phyloP scores from a whole-genome alignment of 2,797 vertebrate genomes.

The Cossypha heuglini region DNA sequence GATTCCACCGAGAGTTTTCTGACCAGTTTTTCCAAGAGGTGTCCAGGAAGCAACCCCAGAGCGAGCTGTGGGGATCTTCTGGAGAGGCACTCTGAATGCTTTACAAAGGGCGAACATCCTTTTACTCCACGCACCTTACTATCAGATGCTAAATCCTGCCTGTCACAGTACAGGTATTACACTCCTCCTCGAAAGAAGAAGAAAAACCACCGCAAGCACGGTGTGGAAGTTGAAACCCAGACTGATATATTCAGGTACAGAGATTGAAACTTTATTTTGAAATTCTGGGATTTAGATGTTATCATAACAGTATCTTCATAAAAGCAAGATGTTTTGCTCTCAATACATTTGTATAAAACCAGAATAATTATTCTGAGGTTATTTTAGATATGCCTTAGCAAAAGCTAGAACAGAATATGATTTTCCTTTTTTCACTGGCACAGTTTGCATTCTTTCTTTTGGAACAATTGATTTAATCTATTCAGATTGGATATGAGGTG shows the following conservation, averaged over 20 bases:
- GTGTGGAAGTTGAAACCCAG: slow-evolving; percentile 72
- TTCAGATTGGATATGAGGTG: neutral
- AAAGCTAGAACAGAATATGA: neutral
- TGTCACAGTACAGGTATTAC: slow-evolving; percentile 89
- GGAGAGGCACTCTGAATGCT: slow-evolving; percentile 84
- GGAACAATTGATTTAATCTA: neutral
- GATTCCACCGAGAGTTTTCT: too few species aligned
- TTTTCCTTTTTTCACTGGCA: neutral
- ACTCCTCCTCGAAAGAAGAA: slow-evolving; percentile 79
- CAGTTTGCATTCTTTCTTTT: neutral
- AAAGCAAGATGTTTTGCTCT: neutral
- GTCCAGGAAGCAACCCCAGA: too few species aligned
- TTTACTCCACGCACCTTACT: slow-evolving; percentile 91
- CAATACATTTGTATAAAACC: neutral
- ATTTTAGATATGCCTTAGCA: neutral
- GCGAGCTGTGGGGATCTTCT: slow-evolving; percentile 77
- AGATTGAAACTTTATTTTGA: neutral
- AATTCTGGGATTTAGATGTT: neutral
- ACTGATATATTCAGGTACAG: slow-evolving; percentile 81
- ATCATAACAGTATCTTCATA: neutral
- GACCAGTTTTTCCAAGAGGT: too few species aligned
- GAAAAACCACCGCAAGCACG: slow-evolving; percentile 30
- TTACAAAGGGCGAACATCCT: slow-evolving; percentile 81
- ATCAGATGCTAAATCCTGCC: slow-evolving; percentile 84
- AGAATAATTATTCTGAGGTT: neutral